Base-by-base conservation (phyloP, 35 echinoderm and acorn worm genomes). In the Holothuria glaberrima region DNA sequence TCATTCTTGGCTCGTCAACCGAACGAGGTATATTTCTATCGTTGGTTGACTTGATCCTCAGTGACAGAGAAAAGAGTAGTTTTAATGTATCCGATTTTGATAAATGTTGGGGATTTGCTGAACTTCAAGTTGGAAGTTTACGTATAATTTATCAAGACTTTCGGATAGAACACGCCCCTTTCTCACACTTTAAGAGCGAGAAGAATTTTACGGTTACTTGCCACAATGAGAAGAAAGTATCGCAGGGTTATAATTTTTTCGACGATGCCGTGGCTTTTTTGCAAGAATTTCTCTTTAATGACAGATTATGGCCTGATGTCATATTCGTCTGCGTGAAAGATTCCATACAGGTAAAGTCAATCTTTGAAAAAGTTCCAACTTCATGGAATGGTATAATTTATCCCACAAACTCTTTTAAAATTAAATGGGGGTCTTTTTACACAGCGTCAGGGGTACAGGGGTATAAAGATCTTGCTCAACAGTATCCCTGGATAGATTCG, bases 21-120 rank as follows among this genome's bases (percentile, higher is more conserved):
- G 69, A 73, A 31, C 25, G 69, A 32, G 69, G 69, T 17, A 73
- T 73, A 32, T 73, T 73, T 26, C 41, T 73, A 34, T 73, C 69
- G 18, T 35, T 73, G 14, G 69, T 73, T 35, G 69, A 73, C 29
- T 33, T 73, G 41, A 32, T 73, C 6, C 69, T 73, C 27, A 21
- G 30, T 12, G 41, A 73, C 32, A 21, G 41, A 73, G 69, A 73
- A 73, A 73, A 73, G 21, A 34, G 41, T 73, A 29, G 41, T 33
- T 12, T 73, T 13, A 73, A 12, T 14, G 30, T 34, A 14, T 73
- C 69, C 32, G 30, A 73, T 16, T 31, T 73, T 21, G 26, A 35
- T 73, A 21, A 73, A 31, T 73, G 69, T 32, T 73, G n/a, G n/a
- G n/a, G n/a, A n/a, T n/a, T n/a, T n/a, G n/a, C n/a, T n/a, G n/a